Evolutionary conservation across 1,140 invertebrate genomes (phyloP), one percentile per base, ranked within the genome.

Genomic region (Holcopasites calliopsidis): DNA sequence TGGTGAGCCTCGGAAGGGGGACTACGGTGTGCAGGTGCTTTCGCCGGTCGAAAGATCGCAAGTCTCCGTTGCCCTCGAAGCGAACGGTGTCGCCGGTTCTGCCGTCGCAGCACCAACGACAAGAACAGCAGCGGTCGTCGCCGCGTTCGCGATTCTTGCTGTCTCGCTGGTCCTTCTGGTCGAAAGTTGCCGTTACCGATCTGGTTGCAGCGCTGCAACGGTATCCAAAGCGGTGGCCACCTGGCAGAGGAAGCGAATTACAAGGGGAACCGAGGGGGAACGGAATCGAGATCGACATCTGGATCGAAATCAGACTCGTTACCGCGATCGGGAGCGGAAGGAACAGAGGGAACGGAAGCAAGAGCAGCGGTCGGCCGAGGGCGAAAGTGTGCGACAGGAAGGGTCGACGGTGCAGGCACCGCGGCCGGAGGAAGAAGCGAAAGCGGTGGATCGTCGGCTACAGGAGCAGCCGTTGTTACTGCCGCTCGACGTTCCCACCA

Each of bases 1-100:
- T 88, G 79, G 86, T 81, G 87, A 90, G 87, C 85, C 86, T 90
- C 86, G 86, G 85, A 88, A 89, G 89, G 88, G 87, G 85, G 85
- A 88, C 76, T 76, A 82, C 86, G 79, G 69, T 77, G 80, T 79
- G 60, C 79, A 71, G 76, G 76, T 82, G 71, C 60, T 83, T 82
- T 82, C 81, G 71, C 80, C 77, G 74, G 49, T 83, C 81, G 66
- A 76, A 35, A 72, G 75, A 65, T 79, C 55, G 65, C 40, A 38
- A 65, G 44, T 76, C 26, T 44, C 74, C 74, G 57, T 76, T 4
- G 57, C 65, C 72, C 66, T 71, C 77, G 79, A 57, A 35, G 54
- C 79, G 64, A 65, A 76, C 78, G 62, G 77, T 66, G 62, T 65
- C 70, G 74, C 55, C 79, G 80, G 49, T 66, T 78, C 62, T 33